Evolutionary conservation across 1,140 invertebrate species (phyloP).

Genomic region (Agrypnia vestita): DNA sequence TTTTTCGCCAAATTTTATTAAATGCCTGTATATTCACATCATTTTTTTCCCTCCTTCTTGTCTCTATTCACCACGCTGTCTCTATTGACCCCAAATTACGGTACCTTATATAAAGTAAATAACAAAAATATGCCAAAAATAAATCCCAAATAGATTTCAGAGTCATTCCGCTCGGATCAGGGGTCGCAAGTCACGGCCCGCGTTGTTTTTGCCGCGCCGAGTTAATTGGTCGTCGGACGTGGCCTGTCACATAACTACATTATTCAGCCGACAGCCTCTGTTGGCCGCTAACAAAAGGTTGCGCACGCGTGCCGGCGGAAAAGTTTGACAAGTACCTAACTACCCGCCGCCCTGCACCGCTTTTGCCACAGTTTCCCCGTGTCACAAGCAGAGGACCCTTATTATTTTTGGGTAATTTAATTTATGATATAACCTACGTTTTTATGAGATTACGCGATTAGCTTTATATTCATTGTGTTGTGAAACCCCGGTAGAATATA

Average conservation of each 20-base stretch:
- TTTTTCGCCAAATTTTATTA: too few species aligned
- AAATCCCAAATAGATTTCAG: constrained; percentile 1
- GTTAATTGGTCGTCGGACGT: constrained; percentile 61
- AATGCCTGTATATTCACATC: too few species aligned
- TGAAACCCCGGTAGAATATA: constrained; percentile 1
- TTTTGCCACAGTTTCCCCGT: constrained; percentile 37
- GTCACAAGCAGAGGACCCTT: constrained; percentile 26
- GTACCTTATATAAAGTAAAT: too few species aligned
- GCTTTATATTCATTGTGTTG: constrained; percentile 14
- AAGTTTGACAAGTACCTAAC: constrained; percentile 18
- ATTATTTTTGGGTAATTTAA: constrained; percentile 40
- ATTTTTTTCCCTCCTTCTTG: too few species aligned
- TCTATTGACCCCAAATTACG: too few species aligned
- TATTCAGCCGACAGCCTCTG: constrained; percentile 55
- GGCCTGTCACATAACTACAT: constrained; percentile 61
- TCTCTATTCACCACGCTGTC: too few species aligned
- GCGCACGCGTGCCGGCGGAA: constrained; percentile 46
- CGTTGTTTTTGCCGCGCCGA: constrained; percentile 54
- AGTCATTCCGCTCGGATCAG: constrained; percentile 28
- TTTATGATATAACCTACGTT: constrained; percentile 26
- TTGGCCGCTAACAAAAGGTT: constrained; percentile 54
- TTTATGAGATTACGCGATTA: constrained; percentile 39
- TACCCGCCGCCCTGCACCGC: constrained; percentile 7
- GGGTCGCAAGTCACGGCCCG: constrained; percentile 44
- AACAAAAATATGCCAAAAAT: too few species aligned